These are phyloP conservation scores for Scaptomyza graminum DNA, from an alignment of 1,140 invertebrate genomes.

Conservation along the genomic window DNA sequence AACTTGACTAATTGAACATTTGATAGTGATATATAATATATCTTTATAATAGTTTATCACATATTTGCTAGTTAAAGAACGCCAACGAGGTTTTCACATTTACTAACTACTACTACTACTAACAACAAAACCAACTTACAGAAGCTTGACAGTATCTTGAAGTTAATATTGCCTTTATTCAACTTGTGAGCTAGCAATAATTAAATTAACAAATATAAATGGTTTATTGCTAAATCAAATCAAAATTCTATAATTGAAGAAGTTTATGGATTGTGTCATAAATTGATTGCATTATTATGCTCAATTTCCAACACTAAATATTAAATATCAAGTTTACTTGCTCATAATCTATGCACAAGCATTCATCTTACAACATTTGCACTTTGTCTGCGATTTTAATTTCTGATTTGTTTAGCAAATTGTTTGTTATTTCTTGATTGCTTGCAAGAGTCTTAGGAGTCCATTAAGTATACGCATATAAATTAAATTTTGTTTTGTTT, in stretches of 20 bases:
- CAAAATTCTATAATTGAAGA: no score
- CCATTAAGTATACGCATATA: slow-evolving; percentile 39
- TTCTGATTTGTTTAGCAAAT: not conserved
- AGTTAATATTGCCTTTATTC: no score
- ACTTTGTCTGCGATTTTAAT: slow-evolving; percentile 9
- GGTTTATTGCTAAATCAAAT: no score
- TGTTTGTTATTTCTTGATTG: slow-evolving; percentile 3
- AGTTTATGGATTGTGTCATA: not conserved
- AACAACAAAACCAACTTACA: no score
- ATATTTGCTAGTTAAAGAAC: not conserved
- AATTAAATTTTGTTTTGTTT: slow-evolving; percentile 63
- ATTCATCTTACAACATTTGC: slow-evolving; percentile 20
- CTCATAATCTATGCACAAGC: not conserved
- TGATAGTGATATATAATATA: no score
- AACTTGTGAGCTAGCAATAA: no score
- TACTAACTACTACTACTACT: no score
- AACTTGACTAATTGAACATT: no score
- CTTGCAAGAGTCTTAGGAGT: not conserved
- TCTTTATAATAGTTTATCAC: not conserved
- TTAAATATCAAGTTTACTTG: slow-evolving; percentile 10
- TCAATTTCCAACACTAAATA: not conserved
- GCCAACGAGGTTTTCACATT: no score
- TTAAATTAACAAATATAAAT: no score
- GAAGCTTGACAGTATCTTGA: no score
- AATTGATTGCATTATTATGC: not conserved